A percentile compares a stretch with the other conserved stretches of the same genome.
These are phyloP conservation scores for Orchesella flavescens DNA, from an alignment of 2,888 invertebrate species.

Conservation along the genomic window DNA sequence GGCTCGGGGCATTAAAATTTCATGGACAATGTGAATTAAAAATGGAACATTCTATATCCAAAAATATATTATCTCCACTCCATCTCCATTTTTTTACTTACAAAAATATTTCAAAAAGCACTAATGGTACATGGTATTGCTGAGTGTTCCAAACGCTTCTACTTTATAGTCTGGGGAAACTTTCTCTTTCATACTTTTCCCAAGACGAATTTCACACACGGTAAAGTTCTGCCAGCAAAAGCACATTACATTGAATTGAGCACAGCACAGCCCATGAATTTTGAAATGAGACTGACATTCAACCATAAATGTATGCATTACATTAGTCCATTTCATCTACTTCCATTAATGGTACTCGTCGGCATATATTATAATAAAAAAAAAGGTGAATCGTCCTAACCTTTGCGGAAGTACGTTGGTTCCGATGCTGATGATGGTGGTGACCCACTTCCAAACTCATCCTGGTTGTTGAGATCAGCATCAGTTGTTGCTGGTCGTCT, in stretches of 20 bases:
- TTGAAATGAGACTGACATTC: background rate
- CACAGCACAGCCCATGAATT: background rate
- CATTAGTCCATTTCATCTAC: background rate
- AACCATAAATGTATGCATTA: background rate
- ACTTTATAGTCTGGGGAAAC: background rate
- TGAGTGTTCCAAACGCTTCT: no score
- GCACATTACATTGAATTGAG: background rate
- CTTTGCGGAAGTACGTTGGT: constrained; percentile 44
- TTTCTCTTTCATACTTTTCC: background rate
- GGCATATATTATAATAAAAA: background rate
- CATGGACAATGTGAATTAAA: no score
- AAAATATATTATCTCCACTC: no score
- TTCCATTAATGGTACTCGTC: background rate
- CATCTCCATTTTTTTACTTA: no score
- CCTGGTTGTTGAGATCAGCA: constrained; percentile 37
- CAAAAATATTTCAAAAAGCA: no score
- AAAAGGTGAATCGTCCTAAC: constrained; percentile 30
- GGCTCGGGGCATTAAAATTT: no score
- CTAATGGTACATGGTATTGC: no score
- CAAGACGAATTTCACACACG: background rate
- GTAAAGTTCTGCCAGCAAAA: background rate
- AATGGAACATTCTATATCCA: no score
- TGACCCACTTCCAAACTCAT: constrained; percentile 38
- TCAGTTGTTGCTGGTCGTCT: no score
- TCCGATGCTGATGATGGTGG: no score